phyloP scores from a whole-genome alignment of 2,888 invertebrate genomes.

The Euspilapteryx auroguttella region DNA sequence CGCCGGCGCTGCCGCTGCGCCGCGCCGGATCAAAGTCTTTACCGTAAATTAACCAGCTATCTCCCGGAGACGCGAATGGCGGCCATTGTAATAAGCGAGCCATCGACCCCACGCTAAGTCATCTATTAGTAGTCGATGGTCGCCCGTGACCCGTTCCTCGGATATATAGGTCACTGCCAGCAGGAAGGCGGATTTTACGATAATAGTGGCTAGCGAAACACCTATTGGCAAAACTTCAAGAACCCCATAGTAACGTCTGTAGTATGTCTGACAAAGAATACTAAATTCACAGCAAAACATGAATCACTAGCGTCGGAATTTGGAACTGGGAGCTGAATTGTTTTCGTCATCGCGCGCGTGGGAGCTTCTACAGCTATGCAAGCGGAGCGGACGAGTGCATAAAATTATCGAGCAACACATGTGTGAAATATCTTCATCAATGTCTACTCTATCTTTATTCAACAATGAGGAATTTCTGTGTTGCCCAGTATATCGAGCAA shows the following conservation, averaged over 20 bases:
- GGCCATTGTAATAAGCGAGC: constrained; percentile 10
- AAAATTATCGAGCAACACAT: too few relatives aligned
- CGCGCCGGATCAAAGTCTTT: constrained; percentile 19
- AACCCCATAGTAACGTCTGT: constrained; percentile 38
- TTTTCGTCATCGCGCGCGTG: too few relatives aligned
- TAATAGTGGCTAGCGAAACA: constrained; percentile 41
- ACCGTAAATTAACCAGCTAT: constrained; percentile 21
- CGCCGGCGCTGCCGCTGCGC: constrained; percentile 8
- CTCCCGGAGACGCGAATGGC: constrained; percentile 14
- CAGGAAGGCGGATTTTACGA: constrained; percentile 43
- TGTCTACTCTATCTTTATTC: too few relatives aligned
- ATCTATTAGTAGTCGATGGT: constrained; percentile 24
- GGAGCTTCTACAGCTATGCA: too few relatives aligned
- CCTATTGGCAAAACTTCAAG: constrained; percentile 57
- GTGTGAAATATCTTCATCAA: too few relatives aligned
- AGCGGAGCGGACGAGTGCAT: too few relatives aligned
- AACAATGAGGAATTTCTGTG: constrained; percentile 19
- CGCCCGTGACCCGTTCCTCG: constrained; percentile 33
- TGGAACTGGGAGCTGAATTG: too few relatives aligned
- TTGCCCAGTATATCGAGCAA: too few relatives aligned
- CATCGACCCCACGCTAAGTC: constrained; percentile 12
- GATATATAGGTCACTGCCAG: constrained; percentile 46
- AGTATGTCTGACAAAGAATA: constrained; percentile 43
- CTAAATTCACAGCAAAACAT: constrained; percentile 14
- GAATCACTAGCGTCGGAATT: too few relatives aligned